A percentile compares a stretch with the other conserved stretches of the same genome.
Conservation (phyloP, 2,113 vertebrate species). For the Mobula birostris region DNA sequence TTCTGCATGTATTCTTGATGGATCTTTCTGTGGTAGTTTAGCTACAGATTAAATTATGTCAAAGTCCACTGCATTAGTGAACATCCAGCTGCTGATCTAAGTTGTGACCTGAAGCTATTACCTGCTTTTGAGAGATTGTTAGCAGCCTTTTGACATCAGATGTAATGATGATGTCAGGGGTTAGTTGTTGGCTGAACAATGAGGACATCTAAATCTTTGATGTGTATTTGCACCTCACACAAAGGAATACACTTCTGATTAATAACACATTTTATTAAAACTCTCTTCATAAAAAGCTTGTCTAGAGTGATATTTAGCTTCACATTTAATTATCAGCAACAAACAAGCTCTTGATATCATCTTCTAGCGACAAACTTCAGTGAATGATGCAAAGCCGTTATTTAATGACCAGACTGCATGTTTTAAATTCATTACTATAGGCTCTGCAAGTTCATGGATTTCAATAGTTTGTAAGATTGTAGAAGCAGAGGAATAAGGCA, state of each 20-base stretch:
- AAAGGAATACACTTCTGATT: background rate
- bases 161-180: slow-evolving; percentile 6
- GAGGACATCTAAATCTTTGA: background rate
- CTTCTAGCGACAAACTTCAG: background rate
- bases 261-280: background rate
- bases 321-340: background rate
- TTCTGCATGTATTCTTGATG: background rate
- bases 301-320: background rate
- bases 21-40: background rate
- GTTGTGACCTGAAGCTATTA: background rate
- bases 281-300: background rate
- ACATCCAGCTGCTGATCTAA: background rate
- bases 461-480: too few species aligned
- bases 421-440: too few species aligned
- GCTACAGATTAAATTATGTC: background rate
- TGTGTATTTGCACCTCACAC: background rate
- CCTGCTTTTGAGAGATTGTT: slow-evolving; percentile 6
- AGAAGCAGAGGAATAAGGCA: too few species aligned
- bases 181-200: background rate
- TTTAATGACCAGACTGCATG: background rate
- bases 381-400: background rate
- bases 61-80: background rate
- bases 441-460: too few species aligned
- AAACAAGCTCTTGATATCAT: background rate
- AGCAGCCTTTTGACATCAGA: slow-evolving; percentile 24